Base-by-base conservation (phyloP, 2,113 vertebrate genomes). In the Oenanthe oenanthe region DNA sequence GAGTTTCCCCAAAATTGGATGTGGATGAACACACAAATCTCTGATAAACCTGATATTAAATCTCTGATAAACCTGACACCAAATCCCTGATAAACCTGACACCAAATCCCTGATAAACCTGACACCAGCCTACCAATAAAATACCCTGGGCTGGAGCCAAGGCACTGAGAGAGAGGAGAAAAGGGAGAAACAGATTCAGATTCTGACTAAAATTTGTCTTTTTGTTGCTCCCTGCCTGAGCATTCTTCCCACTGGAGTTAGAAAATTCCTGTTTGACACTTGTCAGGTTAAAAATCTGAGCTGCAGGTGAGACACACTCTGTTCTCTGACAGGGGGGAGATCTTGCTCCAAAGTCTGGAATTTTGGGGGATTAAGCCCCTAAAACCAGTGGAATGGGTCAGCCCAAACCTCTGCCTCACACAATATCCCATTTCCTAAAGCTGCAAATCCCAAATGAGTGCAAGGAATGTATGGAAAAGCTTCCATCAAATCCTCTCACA, bases 341-440 rank as follows among this genome's bases (percentile, higher is more conserved):
- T 28, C 45, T 75, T 53, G 10, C 71, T 63, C 66, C 62, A 60
- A 68, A 21, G 2, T 32, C 9, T 15, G 50, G 61, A 6, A 29
- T 77, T 68, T 9, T 3, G 50, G 62, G 53, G 85, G 71, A 21
- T 88, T 95, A 51, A 43, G 50, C 57, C 61, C 24, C 28, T 38
- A 67, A 92, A 92, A 54, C 1, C 82, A 75, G 54, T 7, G 7
- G 82, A 88, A 63, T 1, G 21, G 65, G 29, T 78, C 82, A 47
- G 74, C 76, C 74, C 66, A 88, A 79, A 53, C 40, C 77, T 72
- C 62, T 47, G 42, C 66, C 85, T 95, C 57, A 61, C 88, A 6
- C 88, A 88, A 68, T 88, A 95, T 96, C 91, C 58, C 53, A n/a
- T 96, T 96, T 94, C 96, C 76, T 72, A 67, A 63, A 63, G 66